Percentiles rank a stretch among this genome's conserved stretches.
phyloP scores from a whole-genome alignment of 2,113 vertebrate genomes.

The Bubo scandiacus region DNA sequence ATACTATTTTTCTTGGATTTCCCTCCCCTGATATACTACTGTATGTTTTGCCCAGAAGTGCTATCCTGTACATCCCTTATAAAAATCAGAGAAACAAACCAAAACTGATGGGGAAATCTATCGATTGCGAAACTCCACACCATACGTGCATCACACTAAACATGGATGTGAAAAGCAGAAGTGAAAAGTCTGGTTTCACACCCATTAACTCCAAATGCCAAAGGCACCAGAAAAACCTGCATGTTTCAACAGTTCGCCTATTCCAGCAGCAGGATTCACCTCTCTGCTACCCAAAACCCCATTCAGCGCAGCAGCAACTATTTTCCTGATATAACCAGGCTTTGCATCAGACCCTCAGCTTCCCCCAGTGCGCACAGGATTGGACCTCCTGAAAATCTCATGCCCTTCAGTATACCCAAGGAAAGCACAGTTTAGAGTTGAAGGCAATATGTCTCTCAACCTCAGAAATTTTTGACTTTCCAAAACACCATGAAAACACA shows the following conservation, averaged over 20 bases:
- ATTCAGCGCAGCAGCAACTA: not conserved
- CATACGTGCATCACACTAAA: not conserved
- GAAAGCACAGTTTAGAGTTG: not conserved
- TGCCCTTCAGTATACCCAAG: not conserved
- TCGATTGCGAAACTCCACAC: not conserved
- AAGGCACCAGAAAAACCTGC: not conserved
- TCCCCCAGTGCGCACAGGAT: not conserved
- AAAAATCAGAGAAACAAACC: slow-evolving; percentile 12
- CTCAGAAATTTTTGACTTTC: not conserved
- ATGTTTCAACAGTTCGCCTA: not conserved
- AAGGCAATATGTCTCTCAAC: not conserved
- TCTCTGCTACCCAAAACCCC: not conserved
- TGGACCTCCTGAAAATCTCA: not conserved
- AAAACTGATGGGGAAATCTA: not conserved
- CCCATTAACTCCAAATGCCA: not conserved
- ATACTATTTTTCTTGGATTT: slow-evolving; percentile 30
- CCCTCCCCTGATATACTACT: not conserved
- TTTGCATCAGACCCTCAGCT: not conserved
- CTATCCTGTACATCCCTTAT: not conserved
- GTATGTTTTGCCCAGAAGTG: not conserved
- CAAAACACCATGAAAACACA: not conserved
- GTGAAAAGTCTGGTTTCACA: not conserved
- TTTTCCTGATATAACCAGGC: not conserved
- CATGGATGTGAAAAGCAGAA: not conserved
- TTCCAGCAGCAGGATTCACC: not conserved